Evolutionary conservation across 2,888 invertebrate genomes (phyloP).

Genomic region (Eudemis profundana): DNA sequence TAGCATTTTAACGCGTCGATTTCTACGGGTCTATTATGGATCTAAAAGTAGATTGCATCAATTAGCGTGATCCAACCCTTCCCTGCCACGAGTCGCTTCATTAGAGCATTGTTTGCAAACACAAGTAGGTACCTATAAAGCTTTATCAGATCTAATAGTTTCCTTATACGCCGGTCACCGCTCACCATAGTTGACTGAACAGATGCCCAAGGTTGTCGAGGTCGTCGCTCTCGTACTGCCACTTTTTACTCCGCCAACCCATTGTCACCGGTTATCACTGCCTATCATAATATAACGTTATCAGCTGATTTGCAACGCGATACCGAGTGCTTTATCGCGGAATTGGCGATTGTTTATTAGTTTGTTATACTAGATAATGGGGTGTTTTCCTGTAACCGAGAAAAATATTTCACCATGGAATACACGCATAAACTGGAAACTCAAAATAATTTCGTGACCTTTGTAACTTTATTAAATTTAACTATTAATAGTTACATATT

Average conservation of each 20-base stretch:
- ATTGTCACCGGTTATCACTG: slow-evolving; percentile 50
- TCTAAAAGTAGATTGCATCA: no score
- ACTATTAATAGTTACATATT: no score
- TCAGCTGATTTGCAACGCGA: slow-evolving; percentile 28
- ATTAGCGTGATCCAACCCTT: neutral
- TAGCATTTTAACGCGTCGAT: no score
- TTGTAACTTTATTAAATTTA: no score
- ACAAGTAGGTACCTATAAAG: slow-evolving; percentile 12
- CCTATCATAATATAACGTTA: slow-evolving; percentile 32
- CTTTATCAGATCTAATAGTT: slow-evolving; percentile 4
- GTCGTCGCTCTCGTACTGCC: slow-evolving; percentile 59
- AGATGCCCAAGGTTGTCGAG: slow-evolving; percentile 62
- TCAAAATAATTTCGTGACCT: no score
- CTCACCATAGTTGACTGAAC: slow-evolving; percentile 60
- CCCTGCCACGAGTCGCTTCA: neutral
- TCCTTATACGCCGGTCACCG: slow-evolving; percentile 46
- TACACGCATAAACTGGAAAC: no score
- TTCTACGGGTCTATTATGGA: no score
- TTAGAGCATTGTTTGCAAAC: slow-evolving; percentile 21
- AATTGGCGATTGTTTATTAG: slow-evolving; percentile 15
- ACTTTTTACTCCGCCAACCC: slow-evolving; percentile 60
- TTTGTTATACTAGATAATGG: no score
- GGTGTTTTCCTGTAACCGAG: no score
- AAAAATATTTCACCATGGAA: no score
- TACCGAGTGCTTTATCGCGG: slow-evolving; percentile 1